A percentile compares a stretch with the other conserved stretches of the same genome.
phyloP scores from a whole-genome alignment of 2,113 vertebrate species.

The Carollia perspicillata region DNA sequence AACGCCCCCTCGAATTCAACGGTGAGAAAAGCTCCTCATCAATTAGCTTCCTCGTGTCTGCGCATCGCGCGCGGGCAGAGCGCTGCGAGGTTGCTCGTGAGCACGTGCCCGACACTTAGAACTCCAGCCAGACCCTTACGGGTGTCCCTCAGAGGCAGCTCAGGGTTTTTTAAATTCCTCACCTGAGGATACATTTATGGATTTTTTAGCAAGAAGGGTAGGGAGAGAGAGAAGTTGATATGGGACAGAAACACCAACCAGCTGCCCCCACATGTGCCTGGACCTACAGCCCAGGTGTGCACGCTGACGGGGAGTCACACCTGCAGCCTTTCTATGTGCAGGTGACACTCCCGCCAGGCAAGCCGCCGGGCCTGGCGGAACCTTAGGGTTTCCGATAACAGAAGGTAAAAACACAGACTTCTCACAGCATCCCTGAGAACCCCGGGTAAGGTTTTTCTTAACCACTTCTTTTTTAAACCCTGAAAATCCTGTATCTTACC shows the following conservation, averaged over 20 bases:
- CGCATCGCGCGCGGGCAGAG: neutral
- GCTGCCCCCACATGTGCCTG: too few species aligned
- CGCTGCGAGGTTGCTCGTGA: neutral
- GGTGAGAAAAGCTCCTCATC: neutral
- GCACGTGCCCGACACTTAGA: neutral
- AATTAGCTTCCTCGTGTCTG: neutral
- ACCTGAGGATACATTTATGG: neutral
- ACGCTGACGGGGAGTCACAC: too few species aligned
- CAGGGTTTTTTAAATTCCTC: neutral
- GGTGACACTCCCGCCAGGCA: too few species aligned
- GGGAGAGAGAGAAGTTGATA: neutral
- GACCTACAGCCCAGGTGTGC: too few species aligned
- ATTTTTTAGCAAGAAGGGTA: neutral
- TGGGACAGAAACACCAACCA: neutral
- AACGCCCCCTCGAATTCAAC: neutral
- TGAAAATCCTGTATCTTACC: neutral
- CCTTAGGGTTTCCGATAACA: neutral
- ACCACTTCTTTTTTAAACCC: neutral
- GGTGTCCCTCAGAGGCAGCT: neutral
- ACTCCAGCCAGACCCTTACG: neutral
- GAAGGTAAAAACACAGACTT: neutral
- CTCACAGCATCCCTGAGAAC: neutral
- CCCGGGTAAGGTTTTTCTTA: neutral
- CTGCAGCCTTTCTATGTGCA: accelerated
- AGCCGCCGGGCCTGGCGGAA: too few species aligned